phyloP scores from a whole-genome alignment of 2,113 vertebrate species.

The Osmerus eperlanus region DNA sequence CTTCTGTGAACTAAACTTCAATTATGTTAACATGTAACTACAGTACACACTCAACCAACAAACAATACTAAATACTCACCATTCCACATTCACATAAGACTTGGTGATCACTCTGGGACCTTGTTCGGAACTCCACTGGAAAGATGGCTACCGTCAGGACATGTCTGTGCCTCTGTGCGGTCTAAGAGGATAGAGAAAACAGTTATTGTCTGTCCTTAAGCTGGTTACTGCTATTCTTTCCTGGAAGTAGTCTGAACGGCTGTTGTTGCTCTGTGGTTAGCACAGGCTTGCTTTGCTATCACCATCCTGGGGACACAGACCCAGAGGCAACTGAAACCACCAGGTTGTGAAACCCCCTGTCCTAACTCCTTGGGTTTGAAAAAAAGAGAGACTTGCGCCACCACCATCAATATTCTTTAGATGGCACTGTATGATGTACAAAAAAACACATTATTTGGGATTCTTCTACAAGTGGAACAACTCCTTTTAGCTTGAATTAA shows the following conservation, averaged over 20 bases:
- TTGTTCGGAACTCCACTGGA: not conserved
- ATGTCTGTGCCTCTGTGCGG: not conserved
- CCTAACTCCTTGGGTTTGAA: not conserved
- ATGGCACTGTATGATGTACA: too few relatives aligned
- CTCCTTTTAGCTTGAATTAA: too few relatives aligned
- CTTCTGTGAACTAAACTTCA: too few relatives aligned
- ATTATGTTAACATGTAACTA: not conserved
- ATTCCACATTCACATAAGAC: constrained; percentile 26
- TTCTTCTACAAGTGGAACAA: too few relatives aligned
- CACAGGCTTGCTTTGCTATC: constrained; percentile 7
- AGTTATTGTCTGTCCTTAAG: not conserved
- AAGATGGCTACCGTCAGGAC: constrained; percentile 18
- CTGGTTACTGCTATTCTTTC: not conserved
- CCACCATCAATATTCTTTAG: too few relatives aligned
- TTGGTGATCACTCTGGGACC: constrained; percentile 6
- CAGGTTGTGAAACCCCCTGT: constrained; percentile 51
- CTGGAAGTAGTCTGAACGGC: not conserved
- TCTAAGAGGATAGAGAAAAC: constrained; percentile 9
- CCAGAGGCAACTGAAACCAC: constrained; percentile 30
- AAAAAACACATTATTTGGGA: too few relatives aligned
- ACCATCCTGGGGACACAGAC: constrained; percentile 19
- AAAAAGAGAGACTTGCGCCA: too few relatives aligned
- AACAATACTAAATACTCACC: constrained; percentile 30
- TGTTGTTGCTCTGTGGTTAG: not conserved
- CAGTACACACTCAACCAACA: not conserved